Conservation (phyloP, 1,140 invertebrate genomes). For the Apis laboriosa region DNA sequence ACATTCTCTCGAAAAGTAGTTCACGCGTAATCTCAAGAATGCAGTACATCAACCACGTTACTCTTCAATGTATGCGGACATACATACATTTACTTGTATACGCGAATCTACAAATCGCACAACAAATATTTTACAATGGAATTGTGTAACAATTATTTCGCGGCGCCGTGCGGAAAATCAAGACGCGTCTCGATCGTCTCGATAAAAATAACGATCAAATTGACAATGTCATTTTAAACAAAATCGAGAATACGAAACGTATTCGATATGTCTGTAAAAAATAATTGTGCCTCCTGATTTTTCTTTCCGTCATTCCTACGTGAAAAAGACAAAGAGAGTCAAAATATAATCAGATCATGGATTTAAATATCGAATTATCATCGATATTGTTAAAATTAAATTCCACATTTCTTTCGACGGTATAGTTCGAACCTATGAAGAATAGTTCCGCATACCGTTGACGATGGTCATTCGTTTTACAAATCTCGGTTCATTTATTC, state of each 20-base stretch:
- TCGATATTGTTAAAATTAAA: background rate
- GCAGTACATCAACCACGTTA: constrained; percentile 45
- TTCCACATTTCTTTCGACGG: background rate
- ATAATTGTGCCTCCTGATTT: background rate
- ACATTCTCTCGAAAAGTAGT: constrained; percentile 55
- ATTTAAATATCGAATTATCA: background rate
- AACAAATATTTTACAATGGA: constrained; percentile 60
- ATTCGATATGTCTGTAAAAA: background rate
- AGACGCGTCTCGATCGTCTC: background rate
- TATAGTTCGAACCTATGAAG: background rate
- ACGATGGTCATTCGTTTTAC: constrained; percentile 28
- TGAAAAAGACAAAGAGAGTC: background rate
- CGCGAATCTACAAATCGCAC: constrained; percentile 50
- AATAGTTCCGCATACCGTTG: constrained; percentile 1
- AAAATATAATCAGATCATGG: background rate
- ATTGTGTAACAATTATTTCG: constrained; percentile 54
- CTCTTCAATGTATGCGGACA: constrained; percentile 5
- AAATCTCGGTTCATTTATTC: constrained; percentile 32
- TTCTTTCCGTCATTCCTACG: background rate
- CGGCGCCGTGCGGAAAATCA: constrained; percentile 44
- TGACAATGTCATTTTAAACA: background rate
- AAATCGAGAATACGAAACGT: background rate
- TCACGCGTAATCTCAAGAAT: constrained; percentile 62
- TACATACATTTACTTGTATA: background rate
- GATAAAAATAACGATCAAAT: constrained; percentile 18